Evolutionary conservation across 2,888 invertebrate genomes (phyloP), one percentile per base, ranked within the genome.

Genomic region (Chaetogeoica ovagalla): DNA sequence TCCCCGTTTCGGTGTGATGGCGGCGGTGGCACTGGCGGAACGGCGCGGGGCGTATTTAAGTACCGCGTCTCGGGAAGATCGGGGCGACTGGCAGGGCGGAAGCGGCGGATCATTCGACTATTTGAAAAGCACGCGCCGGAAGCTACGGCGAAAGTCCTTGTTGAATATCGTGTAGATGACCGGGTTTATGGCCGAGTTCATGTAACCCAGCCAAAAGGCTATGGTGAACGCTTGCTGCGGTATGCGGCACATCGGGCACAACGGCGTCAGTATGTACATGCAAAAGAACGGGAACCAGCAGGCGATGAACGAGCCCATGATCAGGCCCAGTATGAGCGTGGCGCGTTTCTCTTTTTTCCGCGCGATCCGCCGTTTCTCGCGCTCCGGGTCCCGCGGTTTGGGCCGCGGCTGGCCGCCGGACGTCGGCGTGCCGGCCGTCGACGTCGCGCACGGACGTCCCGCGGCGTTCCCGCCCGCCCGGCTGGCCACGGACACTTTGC

Each of bases 211-310:
- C 97, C 97, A 97, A 88, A 97, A 97, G 59, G 96, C 97, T 83
- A 96, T 92, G 81, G 94, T 93, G 86, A 97, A 97, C 66, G 94
- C 94, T 84, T 92, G 91, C 19, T 90, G 90, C 0, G 95, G 94
- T 85, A 96, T 94, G 70, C 91, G 88, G 86, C 94, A 92, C 72
- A 87, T 86, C 77, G 81, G 71, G 85, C 94, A 94, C 81, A 94
- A 90, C 13, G 96, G 94, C 85, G 93, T 92, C 79, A 96, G 87
- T 85, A 96, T 95, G 86, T 96, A 96, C 83, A 96, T 89, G 86
- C 95, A 93, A 90, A 98, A 99, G 88, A 99, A 99, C 0, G 98
- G 98, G 85, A 98, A 89, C 98, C 98, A 98, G 86, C 97, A 97
- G 82, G 97, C 93, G 84, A 98, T 98, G 87, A 99, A 99, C 84